Evolutionary conservation across 2,888 invertebrate species (phyloP).

Genomic region (Empis livida): DNA sequence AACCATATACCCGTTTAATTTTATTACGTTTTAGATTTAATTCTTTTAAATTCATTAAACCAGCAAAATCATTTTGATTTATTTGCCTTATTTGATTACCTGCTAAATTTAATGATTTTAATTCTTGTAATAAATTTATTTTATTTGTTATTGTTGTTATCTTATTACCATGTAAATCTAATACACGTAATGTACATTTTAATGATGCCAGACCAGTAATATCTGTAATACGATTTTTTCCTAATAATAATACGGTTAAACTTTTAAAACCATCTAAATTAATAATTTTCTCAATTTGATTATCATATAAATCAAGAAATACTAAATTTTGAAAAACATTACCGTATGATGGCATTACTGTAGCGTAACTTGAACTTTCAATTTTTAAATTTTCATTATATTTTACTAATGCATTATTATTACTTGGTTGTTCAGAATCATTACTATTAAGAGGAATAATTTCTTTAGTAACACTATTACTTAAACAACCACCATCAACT

Average conservation of each 20-base stretch:
- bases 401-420: not conserved
- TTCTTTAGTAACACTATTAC: too few relatives aligned
- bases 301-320: conserved; percentile 88
- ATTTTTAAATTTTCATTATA: not conserved
- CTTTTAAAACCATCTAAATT: conserved; percentile 64
- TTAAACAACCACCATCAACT: too few relatives aligned
- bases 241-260: conserved; percentile 73
- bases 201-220: conserved; percentile 28
- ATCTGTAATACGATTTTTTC: conserved; percentile 62
- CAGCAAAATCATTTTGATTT: conserved; percentile 62
- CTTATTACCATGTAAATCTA: conserved; percentile 89
- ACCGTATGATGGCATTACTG: conserved; percentile 19
- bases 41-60: conserved; percentile 66
- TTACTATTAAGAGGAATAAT: too few relatives aligned
- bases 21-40: conserved; percentile 80
- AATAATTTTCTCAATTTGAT: conserved; percentile 78
- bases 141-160: conserved; percentile 42
- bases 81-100: conserved; percentile 78
- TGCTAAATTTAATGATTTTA: conserved; percentile 85
- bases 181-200: conserved; percentile 60
- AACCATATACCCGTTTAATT: conserved; percentile 65
- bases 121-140: conserved; percentile 49
- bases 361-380: not conserved
- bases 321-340: conserved; percentile 50
- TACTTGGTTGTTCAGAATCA: not conserved